Percentiles rank a stretch among this genome's conserved stretches.
Evolutionary conservation across 1,140 invertebrate genomes (phyloP).

Genomic region (Solenopsis invicta): DNA sequence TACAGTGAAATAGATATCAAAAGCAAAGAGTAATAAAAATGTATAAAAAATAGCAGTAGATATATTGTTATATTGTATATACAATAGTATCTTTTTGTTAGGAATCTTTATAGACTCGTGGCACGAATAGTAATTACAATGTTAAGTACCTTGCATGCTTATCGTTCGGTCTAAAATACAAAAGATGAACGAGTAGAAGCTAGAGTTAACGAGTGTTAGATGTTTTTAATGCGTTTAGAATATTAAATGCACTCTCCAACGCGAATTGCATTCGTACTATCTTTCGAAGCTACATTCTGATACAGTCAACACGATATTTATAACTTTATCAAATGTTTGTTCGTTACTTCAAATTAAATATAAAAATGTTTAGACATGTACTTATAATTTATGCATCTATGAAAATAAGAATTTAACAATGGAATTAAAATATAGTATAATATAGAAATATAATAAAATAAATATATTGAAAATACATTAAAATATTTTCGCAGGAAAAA

Average conservation of each 20-base stretch:
- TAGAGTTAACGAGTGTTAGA: constrained; percentile 4
- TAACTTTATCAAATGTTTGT: background rate
- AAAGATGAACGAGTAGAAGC: background rate
- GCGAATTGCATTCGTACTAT: background rate
- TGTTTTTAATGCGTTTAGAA: constrained; percentile 26
- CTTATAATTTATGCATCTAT: background rate
- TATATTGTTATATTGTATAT: background rate
- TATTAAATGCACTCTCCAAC: constrained; percentile 23
- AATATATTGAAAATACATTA: background rate
- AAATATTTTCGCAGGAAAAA: background rate
- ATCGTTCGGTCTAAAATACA: constrained; percentile 28
- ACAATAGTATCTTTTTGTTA: constrained; percentile 18
- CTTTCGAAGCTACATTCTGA: constrained; percentile 4
- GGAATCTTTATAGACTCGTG: constrained; percentile 28
- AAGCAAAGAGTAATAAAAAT: background rate
- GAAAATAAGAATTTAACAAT: background rate
- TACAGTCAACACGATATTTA: background rate
- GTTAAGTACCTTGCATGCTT: constrained; percentile 44
- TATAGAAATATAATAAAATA: background rate
- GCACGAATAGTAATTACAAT: constrained; percentile 49
- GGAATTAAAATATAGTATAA: background rate
- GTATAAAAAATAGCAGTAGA: background rate
- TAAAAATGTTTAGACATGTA: background rate
- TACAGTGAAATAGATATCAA: background rate
- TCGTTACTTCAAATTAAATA: background rate